These are phyloP conservation scores for Disparrhopalites patrizii DNA, from an alignment of 2,888 invertebrate species.

Conservation along the genomic window DNA sequence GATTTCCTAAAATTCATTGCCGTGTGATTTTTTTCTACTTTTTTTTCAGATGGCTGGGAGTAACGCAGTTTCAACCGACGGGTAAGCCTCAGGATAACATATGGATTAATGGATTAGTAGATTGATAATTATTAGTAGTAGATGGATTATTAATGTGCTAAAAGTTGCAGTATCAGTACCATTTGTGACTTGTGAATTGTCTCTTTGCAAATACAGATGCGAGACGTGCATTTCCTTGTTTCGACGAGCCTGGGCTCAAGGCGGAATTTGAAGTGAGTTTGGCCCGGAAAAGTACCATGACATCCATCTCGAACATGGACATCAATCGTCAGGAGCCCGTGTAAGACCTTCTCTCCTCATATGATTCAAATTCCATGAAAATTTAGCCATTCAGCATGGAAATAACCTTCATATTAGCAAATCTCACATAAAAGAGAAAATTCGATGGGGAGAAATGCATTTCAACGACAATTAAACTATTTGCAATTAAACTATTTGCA, in stretches of 20 bases:
- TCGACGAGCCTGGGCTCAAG: conserved; percentile 80
- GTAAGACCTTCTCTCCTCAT: too few species aligned
- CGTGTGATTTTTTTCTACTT: conserved; percentile 46
- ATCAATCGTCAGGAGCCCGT: conserved; percentile 52
- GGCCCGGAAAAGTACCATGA: conserved; percentile 67
- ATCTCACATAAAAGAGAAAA: too few species aligned
- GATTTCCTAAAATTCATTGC: too few species aligned
- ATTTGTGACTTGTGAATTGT: too few species aligned
- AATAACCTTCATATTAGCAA: too few species aligned
- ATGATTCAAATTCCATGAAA: too few species aligned
- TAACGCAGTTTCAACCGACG: conserved; percentile 75
- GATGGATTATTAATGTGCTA: background rate
- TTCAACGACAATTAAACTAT: too few species aligned
- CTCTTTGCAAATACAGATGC: conserved; percentile 12
- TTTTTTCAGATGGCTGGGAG: conserved; percentile 64
- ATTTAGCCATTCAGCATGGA: too few species aligned
- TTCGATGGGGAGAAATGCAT: too few species aligned
- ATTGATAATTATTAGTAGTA: background rate
- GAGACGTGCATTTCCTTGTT: conserved; percentile 70
- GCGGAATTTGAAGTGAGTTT: conserved; percentile 73
- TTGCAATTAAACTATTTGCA: too few species aligned
- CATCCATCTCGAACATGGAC: conserved; percentile 76
- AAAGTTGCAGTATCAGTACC: background rate
- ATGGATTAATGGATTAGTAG: background rate
- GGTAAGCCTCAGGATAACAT: conserved; percentile 52